A percentile compares a stretch with the other conserved stretches of the same genome.
These are phyloP conservation scores for Oxyruncus cristatus DNA, from an alignment of 2,113 vertebrate species.

Conservation along the genomic window DNA sequence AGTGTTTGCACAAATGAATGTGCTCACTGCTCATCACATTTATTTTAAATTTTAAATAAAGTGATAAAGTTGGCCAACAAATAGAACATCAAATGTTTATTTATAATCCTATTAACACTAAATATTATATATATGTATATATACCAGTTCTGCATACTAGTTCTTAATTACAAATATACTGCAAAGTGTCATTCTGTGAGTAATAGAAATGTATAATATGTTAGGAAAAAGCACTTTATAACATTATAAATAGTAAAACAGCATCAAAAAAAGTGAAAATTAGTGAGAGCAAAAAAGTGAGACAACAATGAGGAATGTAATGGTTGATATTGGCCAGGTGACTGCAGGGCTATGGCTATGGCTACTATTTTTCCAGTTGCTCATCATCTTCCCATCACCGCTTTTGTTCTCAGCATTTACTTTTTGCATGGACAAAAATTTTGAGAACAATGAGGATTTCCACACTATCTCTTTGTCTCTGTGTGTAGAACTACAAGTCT, in stretches of 20 bases:
- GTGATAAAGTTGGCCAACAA: not conserved
- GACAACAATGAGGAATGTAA: not conserved
- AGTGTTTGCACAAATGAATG: not conserved
- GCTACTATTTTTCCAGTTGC: not conserved
- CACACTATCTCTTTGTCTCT: not conserved
- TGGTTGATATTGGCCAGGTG: not conserved
- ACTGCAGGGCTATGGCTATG: not conserved
- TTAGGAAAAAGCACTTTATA: not conserved
- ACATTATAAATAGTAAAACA: not conserved
- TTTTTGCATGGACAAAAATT: fast-evolving
- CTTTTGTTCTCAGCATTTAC: not conserved
- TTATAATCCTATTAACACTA: not conserved
- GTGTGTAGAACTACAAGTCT: not conserved
- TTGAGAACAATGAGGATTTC: not conserved
- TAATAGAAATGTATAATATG: not conserved
- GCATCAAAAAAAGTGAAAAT: not conserved
- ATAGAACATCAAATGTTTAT: not conserved
- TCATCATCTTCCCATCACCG: not conserved
- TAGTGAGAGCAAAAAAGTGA: not conserved
- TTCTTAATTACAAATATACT: not conserved
- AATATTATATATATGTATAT: not conserved
- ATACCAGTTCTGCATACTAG: not conserved
- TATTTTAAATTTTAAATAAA: slow-evolving; percentile 5
- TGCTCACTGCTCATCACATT: not conserved
- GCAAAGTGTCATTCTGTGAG: not conserved